Conservation (phyloP, 2,113 vertebrate species). For the Coturnix japonica region DNA sequence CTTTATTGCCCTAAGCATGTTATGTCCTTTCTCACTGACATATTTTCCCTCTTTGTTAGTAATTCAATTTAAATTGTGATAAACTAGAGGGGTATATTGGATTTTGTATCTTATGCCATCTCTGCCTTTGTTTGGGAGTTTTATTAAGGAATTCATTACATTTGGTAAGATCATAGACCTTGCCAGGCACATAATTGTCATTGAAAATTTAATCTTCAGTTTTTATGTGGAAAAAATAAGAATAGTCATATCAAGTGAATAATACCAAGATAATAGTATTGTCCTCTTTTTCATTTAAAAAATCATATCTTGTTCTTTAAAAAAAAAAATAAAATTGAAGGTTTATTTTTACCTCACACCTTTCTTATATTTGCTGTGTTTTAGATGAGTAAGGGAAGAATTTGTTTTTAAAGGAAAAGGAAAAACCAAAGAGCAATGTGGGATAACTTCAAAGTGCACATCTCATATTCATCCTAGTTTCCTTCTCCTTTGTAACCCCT, state of each 20-base stretch:
- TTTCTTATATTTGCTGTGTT: not conserved
- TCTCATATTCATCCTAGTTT: not conserved
- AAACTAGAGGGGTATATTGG: not conserved
- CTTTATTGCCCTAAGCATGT: not conserved
- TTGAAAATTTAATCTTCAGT: not conserved
- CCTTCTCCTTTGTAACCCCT: not conserved
- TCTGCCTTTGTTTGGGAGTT: not conserved
- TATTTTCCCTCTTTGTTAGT: not conserved
- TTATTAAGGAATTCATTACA: not conserved
- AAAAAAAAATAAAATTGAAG: not conserved
- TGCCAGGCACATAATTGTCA: not conserved
- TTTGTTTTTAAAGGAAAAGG: not conserved
- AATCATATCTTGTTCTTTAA: not conserved
- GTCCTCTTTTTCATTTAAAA: not conserved
- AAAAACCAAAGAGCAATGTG: not conserved
- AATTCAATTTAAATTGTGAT: not conserved
- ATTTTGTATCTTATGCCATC: not conserved
- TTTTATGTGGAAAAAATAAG: not conserved
- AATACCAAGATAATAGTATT: not conserved
- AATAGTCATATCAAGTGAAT: not conserved
- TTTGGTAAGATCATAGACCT: not conserved
- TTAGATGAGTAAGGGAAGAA: not conserved
- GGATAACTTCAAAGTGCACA: not conserved
- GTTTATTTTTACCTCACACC: not conserved
- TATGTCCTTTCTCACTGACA: not conserved